A percentile compares a stretch with the other conserved stretches of the same genome.
Evolutionary conservation across 2,113 vertebrate species (phyloP).

Genomic region (Scalopus aquaticus): DNA sequence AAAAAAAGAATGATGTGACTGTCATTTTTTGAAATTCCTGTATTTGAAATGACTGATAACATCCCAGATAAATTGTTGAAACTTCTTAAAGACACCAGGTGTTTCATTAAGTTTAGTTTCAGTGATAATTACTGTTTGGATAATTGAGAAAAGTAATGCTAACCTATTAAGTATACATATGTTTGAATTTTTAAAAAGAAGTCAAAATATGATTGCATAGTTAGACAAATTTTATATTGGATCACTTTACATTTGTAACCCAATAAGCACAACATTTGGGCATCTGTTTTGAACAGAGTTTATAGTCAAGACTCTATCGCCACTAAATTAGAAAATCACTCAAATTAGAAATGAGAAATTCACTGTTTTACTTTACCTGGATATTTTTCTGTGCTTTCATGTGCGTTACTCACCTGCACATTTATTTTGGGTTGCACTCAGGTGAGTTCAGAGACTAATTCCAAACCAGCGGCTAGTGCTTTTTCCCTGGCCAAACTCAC

Average conservation of each 20-base stretch:
- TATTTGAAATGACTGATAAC: constrained; percentile 52
- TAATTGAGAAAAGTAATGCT: constrained; percentile 69
- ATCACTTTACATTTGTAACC: constrained; percentile 20
- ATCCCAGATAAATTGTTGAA: constrained; percentile 49
- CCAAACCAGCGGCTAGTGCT: not conserved
- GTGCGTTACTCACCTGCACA: accelerated
- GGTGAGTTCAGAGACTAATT: not conserved
- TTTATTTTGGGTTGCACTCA: not conserved
- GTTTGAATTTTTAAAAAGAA: constrained; percentile 50
- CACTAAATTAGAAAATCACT: not conserved
- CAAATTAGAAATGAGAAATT: not conserved
- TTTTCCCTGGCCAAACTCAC: not conserved
- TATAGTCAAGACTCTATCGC: not conserved
- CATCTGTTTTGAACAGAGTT: not conserved
- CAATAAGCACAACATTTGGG: constrained; percentile 12
- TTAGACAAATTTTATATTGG: constrained; percentile 40
- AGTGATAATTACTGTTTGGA: constrained; percentile 61
- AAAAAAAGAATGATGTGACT: too few relatives aligned
- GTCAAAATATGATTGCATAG: constrained; percentile 56
- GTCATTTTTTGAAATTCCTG: not conserved
- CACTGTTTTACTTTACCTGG: not conserved
- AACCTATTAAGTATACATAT: constrained; percentile 60
- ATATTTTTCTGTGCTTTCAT: not conserved
- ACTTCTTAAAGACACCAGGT: constrained; percentile 63
- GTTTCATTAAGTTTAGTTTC: constrained; percentile 69